phyloP scores from a whole-genome alignment of 2,888 invertebrate genomes.

The Ypsolopha sequella region DNA sequence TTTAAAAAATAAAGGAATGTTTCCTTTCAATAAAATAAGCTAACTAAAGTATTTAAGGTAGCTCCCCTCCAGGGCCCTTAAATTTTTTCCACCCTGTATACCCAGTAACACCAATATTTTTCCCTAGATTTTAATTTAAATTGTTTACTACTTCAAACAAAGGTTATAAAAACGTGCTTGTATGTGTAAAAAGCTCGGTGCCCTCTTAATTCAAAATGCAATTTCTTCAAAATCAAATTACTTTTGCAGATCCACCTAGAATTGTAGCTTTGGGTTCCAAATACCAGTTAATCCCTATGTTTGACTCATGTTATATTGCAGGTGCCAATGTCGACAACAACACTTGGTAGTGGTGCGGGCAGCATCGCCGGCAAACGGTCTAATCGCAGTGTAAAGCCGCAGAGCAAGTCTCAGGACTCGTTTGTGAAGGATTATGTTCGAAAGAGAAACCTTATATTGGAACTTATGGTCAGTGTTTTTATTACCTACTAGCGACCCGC shows the following conservation, averaged over 20 bases:
- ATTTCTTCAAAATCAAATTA: too few species aligned
- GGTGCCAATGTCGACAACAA: constrained; percentile 65
- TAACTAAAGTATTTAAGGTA: too few species aligned
- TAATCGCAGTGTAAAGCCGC: constrained; percentile 78
- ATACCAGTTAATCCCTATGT: background rate
- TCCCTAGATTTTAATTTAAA: too few species aligned
- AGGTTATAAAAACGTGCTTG: too few species aligned
- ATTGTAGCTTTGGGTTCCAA: background rate
- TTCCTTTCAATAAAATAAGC: too few species aligned
- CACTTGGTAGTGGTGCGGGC: constrained; percentile 59
- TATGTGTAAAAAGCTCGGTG: too few species aligned
- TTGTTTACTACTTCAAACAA: too few species aligned
- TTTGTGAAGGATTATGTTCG: constrained; percentile 95
- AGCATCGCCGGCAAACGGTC: constrained; percentile 76
- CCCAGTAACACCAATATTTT: too few species aligned
- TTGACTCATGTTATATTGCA: constrained; percentile 12
- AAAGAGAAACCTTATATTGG: constrained; percentile 93
- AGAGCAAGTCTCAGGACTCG: constrained; percentile 77
- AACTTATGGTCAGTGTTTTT: constrained; percentile 77
- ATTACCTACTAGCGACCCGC: background rate
- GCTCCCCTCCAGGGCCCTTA: too few species aligned
- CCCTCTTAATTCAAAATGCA: too few species aligned
- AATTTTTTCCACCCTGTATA: too few species aligned
- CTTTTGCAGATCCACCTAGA: background rate
- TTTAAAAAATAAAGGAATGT: too few species aligned